A percentile compares a stretch with the other conserved stretches of the same genome.
phyloP scores from a whole-genome alignment of 1,140 invertebrate species.

The Episyrphus balteatus region DNA sequence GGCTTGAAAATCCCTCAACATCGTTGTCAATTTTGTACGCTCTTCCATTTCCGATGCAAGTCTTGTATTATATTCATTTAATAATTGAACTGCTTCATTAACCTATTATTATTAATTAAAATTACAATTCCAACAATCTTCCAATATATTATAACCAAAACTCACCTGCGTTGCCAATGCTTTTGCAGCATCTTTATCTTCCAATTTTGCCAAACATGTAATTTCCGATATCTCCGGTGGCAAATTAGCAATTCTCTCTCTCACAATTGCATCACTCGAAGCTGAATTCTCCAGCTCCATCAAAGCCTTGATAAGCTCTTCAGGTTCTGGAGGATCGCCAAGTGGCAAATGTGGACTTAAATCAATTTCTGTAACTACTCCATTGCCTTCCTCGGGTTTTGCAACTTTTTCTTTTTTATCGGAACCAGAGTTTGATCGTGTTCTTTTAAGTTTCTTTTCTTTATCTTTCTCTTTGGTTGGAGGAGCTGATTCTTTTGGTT shows the following conservation, averaged over 20 bases:
- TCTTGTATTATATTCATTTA: conserved; percentile 81
- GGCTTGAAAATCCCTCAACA: conserved; percentile 78
- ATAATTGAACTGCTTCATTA: conserved; percentile 71
- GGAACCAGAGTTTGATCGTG: conserved; percentile 17
- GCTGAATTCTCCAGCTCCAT: conserved; percentile 86
- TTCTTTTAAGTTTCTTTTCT: conserved; percentile 18
- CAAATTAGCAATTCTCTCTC: conserved; percentile 85
- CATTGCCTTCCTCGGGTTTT: conserved; percentile 4
- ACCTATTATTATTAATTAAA: conserved; percentile 43
- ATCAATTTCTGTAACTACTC: conserved; percentile 12
- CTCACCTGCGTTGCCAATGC: conserved; percentile 25
- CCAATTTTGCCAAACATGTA: conserved; percentile 65
- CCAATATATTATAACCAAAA: not conserved
- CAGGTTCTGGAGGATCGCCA: conserved; percentile 79
- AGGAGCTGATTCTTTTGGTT: conserved; percentile 8
- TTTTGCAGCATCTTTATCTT: conserved; percentile 45
- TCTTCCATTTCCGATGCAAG: conserved; percentile 80
- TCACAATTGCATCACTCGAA: conserved; percentile 81
- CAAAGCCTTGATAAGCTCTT: conserved; percentile 72
- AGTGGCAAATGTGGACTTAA: conserved; percentile 63
- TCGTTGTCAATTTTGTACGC: conserved; percentile 66
- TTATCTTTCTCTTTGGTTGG: conserved; percentile 33
- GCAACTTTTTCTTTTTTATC: conserved; percentile 13
- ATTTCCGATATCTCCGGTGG: conserved; percentile 92
- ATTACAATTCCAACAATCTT: too few species aligned